Evolutionary conservation across 2,797 vertebrate species (phyloP).

Genomic region (Tamandua tetradactyla): DNA sequence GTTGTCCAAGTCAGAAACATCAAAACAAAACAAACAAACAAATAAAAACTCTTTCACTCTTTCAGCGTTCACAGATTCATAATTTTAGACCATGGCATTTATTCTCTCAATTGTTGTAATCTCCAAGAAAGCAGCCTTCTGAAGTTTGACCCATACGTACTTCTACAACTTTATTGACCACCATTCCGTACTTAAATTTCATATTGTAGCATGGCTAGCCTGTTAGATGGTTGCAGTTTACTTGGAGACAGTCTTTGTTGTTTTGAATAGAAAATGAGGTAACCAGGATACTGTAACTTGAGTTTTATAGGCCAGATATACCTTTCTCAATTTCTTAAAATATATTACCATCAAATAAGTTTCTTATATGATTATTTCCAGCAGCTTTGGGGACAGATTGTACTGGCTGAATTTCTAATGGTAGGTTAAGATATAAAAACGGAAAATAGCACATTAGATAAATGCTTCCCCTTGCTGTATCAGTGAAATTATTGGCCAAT

Average conservation of each 20-base stretch:
- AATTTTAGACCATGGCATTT: neutral
- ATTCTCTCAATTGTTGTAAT: neutral
- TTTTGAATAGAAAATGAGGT: constrained; percentile 45
- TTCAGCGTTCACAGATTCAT: neutral
- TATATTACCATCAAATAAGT: neutral
- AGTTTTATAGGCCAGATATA: constrained; percentile 1
- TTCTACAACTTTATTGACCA: neutral
- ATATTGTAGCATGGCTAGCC: neutral
- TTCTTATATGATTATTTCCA: constrained; percentile 13
- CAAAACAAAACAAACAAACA: no score
- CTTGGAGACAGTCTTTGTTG: constrained; percentile 17
- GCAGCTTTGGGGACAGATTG: neutral
- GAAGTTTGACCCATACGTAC: neutral
- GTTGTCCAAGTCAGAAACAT: no score
- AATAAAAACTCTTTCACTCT: neutral
- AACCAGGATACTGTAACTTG: neutral
- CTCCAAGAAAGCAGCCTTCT: neutral
- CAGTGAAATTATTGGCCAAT: constrained; percentile 13
- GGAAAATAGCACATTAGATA: neutral
- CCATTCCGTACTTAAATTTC: neutral
- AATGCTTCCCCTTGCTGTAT: neutral
- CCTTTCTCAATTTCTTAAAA: neutral
- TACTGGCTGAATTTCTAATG: constrained; percentile 36
- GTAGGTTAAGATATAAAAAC: constrained; percentile 29
- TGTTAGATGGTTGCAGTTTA: constrained; percentile 37